These are phyloP conservation scores for Troglohyphantes excavatus DNA, from an alignment of 2,888 invertebrate genomes.

Conservation along the genomic window DNA sequence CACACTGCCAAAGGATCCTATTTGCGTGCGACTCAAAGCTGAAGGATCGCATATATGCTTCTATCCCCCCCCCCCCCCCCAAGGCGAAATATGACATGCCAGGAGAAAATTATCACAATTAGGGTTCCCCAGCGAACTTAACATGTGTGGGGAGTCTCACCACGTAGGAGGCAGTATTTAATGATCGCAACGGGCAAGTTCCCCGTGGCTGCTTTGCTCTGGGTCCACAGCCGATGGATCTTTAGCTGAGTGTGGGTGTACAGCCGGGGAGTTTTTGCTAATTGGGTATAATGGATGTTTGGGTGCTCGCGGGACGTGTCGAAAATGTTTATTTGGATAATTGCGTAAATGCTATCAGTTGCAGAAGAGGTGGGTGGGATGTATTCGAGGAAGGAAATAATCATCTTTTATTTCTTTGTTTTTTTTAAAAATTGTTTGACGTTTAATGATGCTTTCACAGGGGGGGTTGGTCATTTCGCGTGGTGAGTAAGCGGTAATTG, in stretches of 20 bases:
- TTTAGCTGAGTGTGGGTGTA: background rate
- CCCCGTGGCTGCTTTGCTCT: background rate
- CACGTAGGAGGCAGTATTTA: slow-evolving; percentile 42
- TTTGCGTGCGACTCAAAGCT: slow-evolving; percentile 28
- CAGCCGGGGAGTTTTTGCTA: slow-evolving; percentile 29
- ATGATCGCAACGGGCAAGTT: slow-evolving; percentile 34
- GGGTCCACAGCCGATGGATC: slow-evolving; percentile 23
- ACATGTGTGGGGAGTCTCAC: slow-evolving; percentile 57
- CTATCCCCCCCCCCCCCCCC: background rate
- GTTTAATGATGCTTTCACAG: slow-evolving; percentile 4
- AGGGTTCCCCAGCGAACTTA: slow-evolving; percentile 31
- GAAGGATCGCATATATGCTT: slow-evolving; percentile 14
- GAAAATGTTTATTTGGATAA: slow-evolving; percentile 9
- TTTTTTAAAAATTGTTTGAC: background rate
- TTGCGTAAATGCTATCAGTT: slow-evolving; percentile 1
- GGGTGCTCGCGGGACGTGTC: background rate
- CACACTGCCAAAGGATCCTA: background rate
- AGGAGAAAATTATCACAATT: slow-evolving; percentile 71
- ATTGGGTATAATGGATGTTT: slow-evolving; percentile 36
- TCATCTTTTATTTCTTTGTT: background rate
- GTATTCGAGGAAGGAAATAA: background rate
- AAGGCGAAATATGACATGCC: slow-evolving; percentile 57
- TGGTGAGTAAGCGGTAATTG: background rate
- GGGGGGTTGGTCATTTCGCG: background rate
- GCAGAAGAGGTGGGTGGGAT: background rate